Base-by-base conservation (phyloP, 2,797 vertebrate genomes). In the Acrossocheilus wenchowensis region DNA sequence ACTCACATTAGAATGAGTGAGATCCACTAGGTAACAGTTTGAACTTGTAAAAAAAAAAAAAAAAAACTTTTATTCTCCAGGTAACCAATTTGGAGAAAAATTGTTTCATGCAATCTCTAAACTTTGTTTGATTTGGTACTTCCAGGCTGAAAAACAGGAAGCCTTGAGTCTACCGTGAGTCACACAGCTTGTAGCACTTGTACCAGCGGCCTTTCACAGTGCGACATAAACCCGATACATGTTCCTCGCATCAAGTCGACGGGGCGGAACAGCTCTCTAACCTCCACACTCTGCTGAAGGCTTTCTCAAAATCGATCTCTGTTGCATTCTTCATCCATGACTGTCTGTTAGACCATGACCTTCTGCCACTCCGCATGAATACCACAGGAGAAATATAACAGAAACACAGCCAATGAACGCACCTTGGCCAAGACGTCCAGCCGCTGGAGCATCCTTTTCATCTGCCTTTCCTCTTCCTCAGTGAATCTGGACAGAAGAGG, bases 371-470 rank as follows among this genome's bases (percentile, higher is more conserved):
- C 34, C 2, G 52, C 26, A 64, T 79, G 68, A 45, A 34, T 64
- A 15, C 15, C 60, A 64, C 66, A 73, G 23, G 71, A 57, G 62
- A 60, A 78, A 30, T 36, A 84, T 21, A 23, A 73, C 64, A 81
- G 11, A 34, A 68, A 78, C 45, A 75, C 23, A 11, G 57, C 36
- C 14, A 48, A 54, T 62, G 60, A 73, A 57, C 73, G 89, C 82
- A 96, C 98, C 94, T 97, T 96, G 21, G 96, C 97, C 30, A 99
- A 93, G 41, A 96, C 8, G 0, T 97, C 96, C 89, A 99, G 93
- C 66, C 97, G 95, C 92, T 98, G 96, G 26, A 98, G 90, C 91
- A 97, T 95, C 88, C 97, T 94, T 57, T 96, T 95, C 97, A 98
- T 94, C 93, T 99, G 98, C 82, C 89, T 91, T 41, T 99, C 97